phyloP scores from a whole-genome alignment of 2,113 vertebrate genomes.

The Orientallactaga bullata region DNA sequence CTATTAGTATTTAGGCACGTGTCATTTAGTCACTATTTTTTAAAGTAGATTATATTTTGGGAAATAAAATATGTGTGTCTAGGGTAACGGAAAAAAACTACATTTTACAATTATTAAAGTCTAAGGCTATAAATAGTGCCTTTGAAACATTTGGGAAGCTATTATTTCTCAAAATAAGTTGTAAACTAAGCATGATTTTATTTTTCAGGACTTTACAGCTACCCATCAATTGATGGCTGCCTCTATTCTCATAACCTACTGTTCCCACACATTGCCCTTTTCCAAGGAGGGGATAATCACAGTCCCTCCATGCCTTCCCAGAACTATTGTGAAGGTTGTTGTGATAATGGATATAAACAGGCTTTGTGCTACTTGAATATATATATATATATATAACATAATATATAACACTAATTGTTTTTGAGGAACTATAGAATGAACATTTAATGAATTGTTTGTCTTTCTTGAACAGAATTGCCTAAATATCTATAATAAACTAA shows the following conservation, averaged over 20 bases:
- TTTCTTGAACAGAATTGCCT: constrained; percentile 31
- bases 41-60: neutral
- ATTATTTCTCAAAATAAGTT: constrained; percentile 67
- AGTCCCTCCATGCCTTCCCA: neutral
- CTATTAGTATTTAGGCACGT: constrained; percentile 39
- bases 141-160: constrained; percentile 62
- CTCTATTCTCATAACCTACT: constrained; percentile 53
- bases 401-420: neutral
- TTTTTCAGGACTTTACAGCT: constrained; percentile 36
- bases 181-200: constrained; percentile 55
- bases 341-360: neutral
- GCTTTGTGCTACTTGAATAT: neutral
- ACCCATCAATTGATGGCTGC: constrained; percentile 49
- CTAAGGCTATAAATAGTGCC: constrained; percentile 60
- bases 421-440: constrained; percentile 28
- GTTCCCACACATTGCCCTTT: neutral
- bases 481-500: constrained; percentile 14
- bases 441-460: neutral
- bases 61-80: constrained; percentile 58
- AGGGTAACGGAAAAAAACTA: constrained; percentile 41
- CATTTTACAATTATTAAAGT: constrained; percentile 65
- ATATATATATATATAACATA: neutral
- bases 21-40: constrained; percentile 63
- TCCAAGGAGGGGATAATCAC: constrained; percentile 22
- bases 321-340: constrained; percentile 38